Evolutionary conservation across 2,113 vertebrate species (phyloP).

Genomic region (Prunella fulvescens): DNA sequence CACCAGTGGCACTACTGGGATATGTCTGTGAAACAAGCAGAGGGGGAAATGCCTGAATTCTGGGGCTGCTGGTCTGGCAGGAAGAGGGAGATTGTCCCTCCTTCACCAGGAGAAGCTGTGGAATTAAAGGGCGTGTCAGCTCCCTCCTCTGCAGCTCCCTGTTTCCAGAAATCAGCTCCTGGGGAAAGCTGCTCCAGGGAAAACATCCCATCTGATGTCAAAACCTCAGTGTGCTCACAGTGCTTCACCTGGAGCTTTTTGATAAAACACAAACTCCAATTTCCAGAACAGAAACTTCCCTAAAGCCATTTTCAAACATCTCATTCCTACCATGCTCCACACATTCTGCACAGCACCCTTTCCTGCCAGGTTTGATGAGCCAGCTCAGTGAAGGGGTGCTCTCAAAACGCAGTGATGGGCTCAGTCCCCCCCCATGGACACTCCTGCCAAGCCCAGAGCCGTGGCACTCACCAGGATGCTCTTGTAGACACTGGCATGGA

Average conservation of each 20-base stretch:
- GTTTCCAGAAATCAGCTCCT: neutral
- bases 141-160: neutral
- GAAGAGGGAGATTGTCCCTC: neutral
- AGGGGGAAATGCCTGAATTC: neutral
- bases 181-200: neutral
- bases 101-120: fast-evolving
- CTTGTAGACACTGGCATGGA: slow-evolving; percentile 91
- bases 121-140: neutral
- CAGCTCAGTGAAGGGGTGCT: neutral
- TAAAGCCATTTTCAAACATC: neutral
- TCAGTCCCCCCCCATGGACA: neutral
- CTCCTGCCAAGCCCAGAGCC: fast-evolving
- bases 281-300: neutral
- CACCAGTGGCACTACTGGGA: neutral
- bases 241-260: neutral
- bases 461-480: slow-evolving; percentile 85
- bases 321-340: neutral
- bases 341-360: neutral
- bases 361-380: neutral
- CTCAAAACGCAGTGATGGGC: fast-evolving
- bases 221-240: neutral
- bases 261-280: neutral
- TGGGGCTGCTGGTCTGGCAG: neutral
- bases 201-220: neutral
- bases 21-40: neutral